Conservation (phyloP, 1,140 invertebrate genomes). For the Akabosia matsudoensis region DNA sequence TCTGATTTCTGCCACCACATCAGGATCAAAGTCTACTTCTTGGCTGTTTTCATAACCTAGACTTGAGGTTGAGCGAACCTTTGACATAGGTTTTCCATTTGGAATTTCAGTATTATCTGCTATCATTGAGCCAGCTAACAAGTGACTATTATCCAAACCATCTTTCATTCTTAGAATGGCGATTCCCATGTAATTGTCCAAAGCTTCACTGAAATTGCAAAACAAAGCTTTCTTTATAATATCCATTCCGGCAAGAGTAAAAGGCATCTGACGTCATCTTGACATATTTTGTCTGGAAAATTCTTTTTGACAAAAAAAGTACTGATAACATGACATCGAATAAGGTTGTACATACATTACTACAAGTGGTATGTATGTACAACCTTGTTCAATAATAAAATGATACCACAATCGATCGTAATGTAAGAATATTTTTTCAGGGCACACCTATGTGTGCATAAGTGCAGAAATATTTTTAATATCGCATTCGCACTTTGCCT, state of each 20-base stretch:
- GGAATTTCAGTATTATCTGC: neutral
- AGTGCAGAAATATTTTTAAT: too few species aligned
- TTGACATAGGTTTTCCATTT: neutral
- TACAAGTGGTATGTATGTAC: too few species aligned
- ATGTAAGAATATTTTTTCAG: too few species aligned
- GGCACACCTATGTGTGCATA: too few species aligned
- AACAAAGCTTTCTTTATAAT: too few species aligned
- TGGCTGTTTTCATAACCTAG: constrained; percentile 29
- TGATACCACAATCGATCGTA: too few species aligned
- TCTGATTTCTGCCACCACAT: constrained; percentile 23
- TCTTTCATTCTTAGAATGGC: constrained; percentile 77
- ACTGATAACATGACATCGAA: too few species aligned
- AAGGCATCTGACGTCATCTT: neutral
- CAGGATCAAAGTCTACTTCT: constrained; percentile 28
- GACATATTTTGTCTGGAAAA: neutral
- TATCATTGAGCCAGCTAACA: constrained; percentile 39
- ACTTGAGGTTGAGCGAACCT: neutral
- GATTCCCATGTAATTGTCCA: constrained; percentile 84
- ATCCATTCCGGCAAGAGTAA: too few species aligned
- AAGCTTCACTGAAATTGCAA: constrained; percentile 70
- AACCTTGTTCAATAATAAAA: too few species aligned
- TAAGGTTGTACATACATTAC: too few species aligned
- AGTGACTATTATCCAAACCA: constrained; percentile 72
- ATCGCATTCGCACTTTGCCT: too few species aligned
- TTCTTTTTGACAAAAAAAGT: too few species aligned